Conservation (phyloP, 2,113 vertebrate species). For the Zosterops hypoxanthus region DNA sequence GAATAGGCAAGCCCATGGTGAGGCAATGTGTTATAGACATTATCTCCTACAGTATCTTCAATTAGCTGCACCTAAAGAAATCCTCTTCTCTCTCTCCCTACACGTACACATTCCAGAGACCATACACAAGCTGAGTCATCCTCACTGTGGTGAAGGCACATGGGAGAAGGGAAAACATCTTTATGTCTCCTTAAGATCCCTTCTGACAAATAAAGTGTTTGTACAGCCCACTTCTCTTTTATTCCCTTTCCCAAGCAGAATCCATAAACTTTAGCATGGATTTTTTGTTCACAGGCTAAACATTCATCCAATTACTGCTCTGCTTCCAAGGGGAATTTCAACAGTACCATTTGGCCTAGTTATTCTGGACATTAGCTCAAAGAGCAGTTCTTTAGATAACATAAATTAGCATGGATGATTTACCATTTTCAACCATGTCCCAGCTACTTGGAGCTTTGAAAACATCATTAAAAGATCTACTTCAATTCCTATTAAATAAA, state of each 20-base stretch:
- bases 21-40: not conserved
- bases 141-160: not conserved
- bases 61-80: not conserved
- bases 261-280: not conserved
- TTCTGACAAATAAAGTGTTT: slow-evolving; percentile 8
- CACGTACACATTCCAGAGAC: not conserved
- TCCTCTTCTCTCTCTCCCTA: not conserved
- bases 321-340: not conserved
- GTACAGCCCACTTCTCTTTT: not conserved
- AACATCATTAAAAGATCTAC: not conserved
- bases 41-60: not conserved
- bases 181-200: not conserved
- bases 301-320: not conserved
- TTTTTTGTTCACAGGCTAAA: slow-evolving; percentile 27
- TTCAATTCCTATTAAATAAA: not conserved
- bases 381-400: not conserved
- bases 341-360: slow-evolving; percentile 4
- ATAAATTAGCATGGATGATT: slow-evolving; percentile 41
- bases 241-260: not conserved
- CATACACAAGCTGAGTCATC: slow-evolving; percentile 7
- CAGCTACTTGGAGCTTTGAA: not conserved
- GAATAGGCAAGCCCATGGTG: not conserved
- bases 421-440: not conserved
- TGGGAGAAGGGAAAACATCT: slow-evolving; percentile 7
- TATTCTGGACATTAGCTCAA: not conserved